Conservation (phyloP, 2,113 vertebrate genomes). For the Toxotes chatareus region DNA sequence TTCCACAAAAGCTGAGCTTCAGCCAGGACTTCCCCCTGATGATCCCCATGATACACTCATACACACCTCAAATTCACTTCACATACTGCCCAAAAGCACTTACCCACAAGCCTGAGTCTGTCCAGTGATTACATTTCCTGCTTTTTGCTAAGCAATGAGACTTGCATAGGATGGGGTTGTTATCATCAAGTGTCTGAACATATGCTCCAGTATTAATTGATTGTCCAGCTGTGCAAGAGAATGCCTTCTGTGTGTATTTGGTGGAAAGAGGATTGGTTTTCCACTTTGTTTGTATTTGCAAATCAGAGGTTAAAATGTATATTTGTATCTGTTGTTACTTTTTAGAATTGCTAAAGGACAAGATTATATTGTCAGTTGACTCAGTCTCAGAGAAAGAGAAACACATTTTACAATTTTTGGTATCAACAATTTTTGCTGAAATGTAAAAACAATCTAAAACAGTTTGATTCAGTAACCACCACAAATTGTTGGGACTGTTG, state of each 20-base stretch:
- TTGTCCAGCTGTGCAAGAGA: conserved; percentile 70
- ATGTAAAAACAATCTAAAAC: too few relatives aligned
- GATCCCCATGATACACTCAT: conserved; percentile 33
- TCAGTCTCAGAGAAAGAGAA: neutral
- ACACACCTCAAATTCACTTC: conserved; percentile 58
- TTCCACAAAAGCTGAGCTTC: conserved; percentile 50
- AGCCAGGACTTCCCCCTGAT: conserved; percentile 35
- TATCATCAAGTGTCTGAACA: conserved; percentile 69
- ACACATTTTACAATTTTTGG: neutral
- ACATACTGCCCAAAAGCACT: conserved; percentile 57
- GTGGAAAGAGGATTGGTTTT: conserved; percentile 16
- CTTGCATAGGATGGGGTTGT: conserved; percentile 63
- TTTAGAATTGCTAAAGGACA: neutral
- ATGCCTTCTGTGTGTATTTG: conserved; percentile 23
- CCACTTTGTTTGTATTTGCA: conserved; percentile 5
- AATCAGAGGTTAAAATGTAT: conserved; percentile 1
- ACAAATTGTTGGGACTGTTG: neutral
- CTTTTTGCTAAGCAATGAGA: conserved; percentile 52
- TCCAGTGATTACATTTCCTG: conserved; percentile 67
- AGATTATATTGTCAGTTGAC: neutral
- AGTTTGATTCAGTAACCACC: neutral
- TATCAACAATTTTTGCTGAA: neutral
- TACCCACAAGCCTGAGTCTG: conserved; percentile 46
- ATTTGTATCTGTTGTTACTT: conserved; percentile 4
- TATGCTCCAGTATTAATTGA: conserved; percentile 72